These are phyloP conservation scores for Agrochola lota DNA, from an alignment of 2,888 invertebrate species.

Conservation along the genomic window DNA sequence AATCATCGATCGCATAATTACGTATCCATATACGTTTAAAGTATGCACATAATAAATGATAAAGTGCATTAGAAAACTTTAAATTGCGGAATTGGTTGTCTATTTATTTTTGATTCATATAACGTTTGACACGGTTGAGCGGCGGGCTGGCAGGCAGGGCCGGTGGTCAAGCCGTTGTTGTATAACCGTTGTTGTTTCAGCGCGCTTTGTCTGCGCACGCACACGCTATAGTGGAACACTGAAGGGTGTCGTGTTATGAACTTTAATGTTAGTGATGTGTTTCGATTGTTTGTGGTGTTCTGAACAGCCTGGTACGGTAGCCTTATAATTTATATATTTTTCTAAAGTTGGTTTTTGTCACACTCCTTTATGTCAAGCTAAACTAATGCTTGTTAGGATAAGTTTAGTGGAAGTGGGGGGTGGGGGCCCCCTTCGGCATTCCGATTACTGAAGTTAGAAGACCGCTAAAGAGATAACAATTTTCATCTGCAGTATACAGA, in stretches of 20 bases:
- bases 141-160: slow-evolving; percentile 45
- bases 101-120: slow-evolving; percentile 69
- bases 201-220: slow-evolving; percentile 57
- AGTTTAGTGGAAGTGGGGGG: not conserved
- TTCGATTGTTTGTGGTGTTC: slow-evolving; percentile 68
- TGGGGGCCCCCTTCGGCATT: not conserved
- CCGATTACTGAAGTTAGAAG: not conserved
- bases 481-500: not conserved
- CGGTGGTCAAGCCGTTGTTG: slow-evolving; percentile 60
- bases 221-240: slow-evolving; percentile 59
- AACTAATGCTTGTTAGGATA: slow-evolving; percentile 9
- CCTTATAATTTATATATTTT: slow-evolving; percentile 5
- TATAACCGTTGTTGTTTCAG: slow-evolving; percentile 70
- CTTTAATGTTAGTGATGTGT: slow-evolving; percentile 65
- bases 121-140: slow-evolving; percentile 68
- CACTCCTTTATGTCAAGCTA: not conserved
- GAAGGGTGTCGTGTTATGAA: slow-evolving; percentile 64
- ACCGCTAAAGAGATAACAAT: not conserved
- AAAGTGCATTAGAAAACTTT: slow-evolving; percentile 69
- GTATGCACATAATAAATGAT: slow-evolving; percentile 58
- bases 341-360: not conserved
- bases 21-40: slow-evolving; percentile 42
- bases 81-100: slow-evolving; percentile 66
- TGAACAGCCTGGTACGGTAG: slow-evolving; percentile 55
- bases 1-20: slow-evolving; percentile 52